phyloP scores from a whole-genome alignment of 2,888 invertebrate species.

The Nyleta sp. region DNA sequence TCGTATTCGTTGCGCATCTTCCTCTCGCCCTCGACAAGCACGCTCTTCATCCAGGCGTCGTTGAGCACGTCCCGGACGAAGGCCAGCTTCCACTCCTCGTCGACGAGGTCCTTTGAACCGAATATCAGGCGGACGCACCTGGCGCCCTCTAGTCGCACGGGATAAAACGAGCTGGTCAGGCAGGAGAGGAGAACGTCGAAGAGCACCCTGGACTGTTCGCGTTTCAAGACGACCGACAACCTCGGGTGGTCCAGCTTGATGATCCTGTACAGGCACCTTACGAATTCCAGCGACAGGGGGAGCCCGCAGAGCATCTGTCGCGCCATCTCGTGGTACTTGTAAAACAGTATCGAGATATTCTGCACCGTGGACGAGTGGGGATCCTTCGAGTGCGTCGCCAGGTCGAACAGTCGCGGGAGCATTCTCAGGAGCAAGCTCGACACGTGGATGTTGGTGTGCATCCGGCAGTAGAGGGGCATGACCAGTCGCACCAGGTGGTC shows the following conservation, averaged over 20 bases:
- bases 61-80: conserved; percentile 78
- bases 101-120: no score
- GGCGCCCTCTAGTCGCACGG: conserved; percentile 81
- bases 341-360: conserved; percentile 61
- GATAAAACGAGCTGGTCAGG: conserved; percentile 79
- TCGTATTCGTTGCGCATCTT: conserved; percentile 12
- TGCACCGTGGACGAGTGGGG: no score
- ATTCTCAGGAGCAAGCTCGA: conserved; percentile 76
- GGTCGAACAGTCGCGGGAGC: conserved; percentile 73
- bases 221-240: conserved; percentile 48
- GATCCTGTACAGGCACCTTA: conserved; percentile 81
- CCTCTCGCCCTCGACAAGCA: conserved; percentile 83
- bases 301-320: conserved; percentile 77
- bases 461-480: conserved; percentile 73
- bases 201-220: conserved; percentile 10
- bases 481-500: conserved; percentile 74
- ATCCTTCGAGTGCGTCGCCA: no score
- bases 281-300: conserved; percentile 77
- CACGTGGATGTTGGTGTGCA: conserved; percentile 76
- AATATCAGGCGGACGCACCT: conserved; percentile 79
- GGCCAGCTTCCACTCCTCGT: conserved; percentile 71
- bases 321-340: conserved; percentile 62
- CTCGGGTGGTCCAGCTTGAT: conserved; percentile 75
- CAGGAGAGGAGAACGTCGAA: conserved; percentile 70
- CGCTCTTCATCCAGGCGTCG: conserved; percentile 47